Conservation (phyloP, 2,113 vertebrate genomes). For the Octodon degus region DNA sequence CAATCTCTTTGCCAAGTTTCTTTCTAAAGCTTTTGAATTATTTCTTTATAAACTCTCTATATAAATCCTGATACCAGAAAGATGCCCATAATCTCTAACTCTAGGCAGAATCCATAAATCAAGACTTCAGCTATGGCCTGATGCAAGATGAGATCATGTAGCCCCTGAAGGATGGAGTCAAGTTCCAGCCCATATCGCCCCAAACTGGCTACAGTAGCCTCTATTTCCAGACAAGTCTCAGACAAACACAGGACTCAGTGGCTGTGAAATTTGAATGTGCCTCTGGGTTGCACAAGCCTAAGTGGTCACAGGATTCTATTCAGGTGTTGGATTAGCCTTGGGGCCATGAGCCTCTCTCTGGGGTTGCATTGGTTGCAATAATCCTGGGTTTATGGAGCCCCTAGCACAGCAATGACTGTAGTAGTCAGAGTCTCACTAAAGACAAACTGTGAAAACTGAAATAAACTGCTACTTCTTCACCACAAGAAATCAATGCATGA, state of each 20-base stretch:
- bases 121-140: neutral
- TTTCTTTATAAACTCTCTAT: no score
- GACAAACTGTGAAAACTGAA: neutral
- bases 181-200: neutral
- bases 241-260: neutral
- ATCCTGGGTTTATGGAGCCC: neutral
- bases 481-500: no score
- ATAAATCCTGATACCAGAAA: neutral
- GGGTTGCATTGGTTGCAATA: neutral
- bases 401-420: neutral
- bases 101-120: neutral
- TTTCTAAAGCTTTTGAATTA: no score
- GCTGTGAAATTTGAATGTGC: neutral
- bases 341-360: no score
- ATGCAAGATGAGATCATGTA: neutral
- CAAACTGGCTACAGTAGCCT: neutral
- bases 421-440: neutral
- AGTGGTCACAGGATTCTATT: neutral
- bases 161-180: neutral
- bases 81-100: neutral
- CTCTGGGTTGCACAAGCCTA: neutral
- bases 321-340: neutral
- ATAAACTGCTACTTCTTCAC: neutral
- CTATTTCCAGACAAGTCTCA: neutral
- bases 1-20: no score